Base-by-base conservation (phyloP, 1,140 invertebrate genomes). In the Zaprionus kolodkinae region DNA sequence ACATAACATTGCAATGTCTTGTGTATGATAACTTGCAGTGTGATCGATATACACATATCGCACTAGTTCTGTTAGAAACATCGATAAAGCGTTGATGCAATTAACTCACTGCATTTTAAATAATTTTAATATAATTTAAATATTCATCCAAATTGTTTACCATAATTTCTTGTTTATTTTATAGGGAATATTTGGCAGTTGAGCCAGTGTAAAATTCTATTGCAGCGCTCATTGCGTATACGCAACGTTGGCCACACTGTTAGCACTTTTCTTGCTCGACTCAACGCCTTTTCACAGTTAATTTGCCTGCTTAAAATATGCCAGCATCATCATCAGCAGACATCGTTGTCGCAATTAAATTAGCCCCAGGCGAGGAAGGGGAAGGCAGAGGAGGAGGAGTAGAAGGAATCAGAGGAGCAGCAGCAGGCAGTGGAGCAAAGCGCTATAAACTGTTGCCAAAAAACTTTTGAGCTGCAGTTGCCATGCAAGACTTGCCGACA, bases 401-500 rank as follows among this genome's bases (percentile, higher is more conserved):
- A 7, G 6, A 6, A 43, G n/a, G 6, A 43, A 0, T n/a, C 2
- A 43, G 6, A 7, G 40, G n/a, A 15, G 15, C 9, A 40, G 38
- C 13, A 13, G 38, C 38, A 13, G 38, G 12, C 27, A 30, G 27
- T 30, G 27, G 4, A 11, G 45, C 45, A 3, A 11, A 21, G 45
- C 45, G 12, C 17, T 61, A 72, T 84, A 88, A 87, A 71, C 71
- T 84, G 84, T 87, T 87, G 73, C 84, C 84, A 80, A 87, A 87
- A 87, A 87, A 87, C 77, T 87, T 87, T 84, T 87, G 88, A 87
- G 84, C 84, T 87, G 80, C 85, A 65, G 86, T 82, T 62, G 79
- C 82, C 79, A 69, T 56, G 76, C 54, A 54, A 52, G 63, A 68
- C 71, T 76, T 71, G 72, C 43, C 55, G 10, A 48, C n/a, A 48